phyloP scores from a whole-genome alignment of 1,140 invertebrate genomes.

The Galendromus occidentalis region DNA sequence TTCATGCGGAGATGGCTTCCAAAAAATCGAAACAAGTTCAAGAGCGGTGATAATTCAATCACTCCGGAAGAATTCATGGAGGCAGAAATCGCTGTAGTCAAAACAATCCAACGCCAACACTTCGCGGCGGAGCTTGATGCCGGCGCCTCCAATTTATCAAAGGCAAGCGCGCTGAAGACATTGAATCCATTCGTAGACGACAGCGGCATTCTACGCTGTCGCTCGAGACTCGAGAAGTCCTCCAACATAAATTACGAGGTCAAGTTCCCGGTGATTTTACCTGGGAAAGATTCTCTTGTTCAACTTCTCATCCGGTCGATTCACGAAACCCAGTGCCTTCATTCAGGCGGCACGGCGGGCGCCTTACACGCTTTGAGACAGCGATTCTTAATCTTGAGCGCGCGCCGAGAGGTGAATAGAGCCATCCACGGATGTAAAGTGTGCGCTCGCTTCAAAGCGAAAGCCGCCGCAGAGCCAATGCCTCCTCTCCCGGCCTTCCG shows the following conservation, averaged over 20 bases:
- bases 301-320: neutral
- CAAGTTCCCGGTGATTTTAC: neutral
- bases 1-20: neutral
- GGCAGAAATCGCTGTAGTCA: neutral
- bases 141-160: no score
- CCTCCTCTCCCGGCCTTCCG: neutral
- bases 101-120: neutral
- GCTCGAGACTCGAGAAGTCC: no score
- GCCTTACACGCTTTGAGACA: neutral
- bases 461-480: neutral
- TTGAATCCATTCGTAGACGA: no score
- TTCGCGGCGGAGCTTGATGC: no score
- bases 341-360: neutral
- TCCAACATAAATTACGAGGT: neutral
- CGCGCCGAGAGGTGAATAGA: neutral
- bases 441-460: neutral
- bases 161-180: no score
- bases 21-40: neutral
- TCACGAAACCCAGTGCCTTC: neutral
- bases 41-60: neutral
- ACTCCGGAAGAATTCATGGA: neutral
- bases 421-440: neutral
- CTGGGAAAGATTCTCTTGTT: neutral
- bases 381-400: neutral
- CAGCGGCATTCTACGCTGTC: no score